Evolutionary conservation across 2,113 vertebrate species (phyloP).

Genomic region (Hippopotamus amphibius): DNA sequence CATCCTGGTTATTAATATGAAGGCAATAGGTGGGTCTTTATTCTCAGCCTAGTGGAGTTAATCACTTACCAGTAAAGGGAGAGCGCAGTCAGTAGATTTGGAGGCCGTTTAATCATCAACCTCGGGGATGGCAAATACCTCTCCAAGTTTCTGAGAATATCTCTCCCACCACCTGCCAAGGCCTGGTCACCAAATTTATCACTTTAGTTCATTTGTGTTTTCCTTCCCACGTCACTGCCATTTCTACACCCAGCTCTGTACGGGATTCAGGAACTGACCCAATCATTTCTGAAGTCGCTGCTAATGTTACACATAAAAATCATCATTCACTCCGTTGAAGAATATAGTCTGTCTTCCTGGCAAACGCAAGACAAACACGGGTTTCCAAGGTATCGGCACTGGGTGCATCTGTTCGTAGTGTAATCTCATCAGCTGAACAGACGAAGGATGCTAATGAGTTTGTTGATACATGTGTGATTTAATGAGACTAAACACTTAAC

Average conservation of each 20-base stretch:
- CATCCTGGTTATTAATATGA: not conserved
- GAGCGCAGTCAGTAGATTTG: not conserved
- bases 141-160: conserved; percentile 8
- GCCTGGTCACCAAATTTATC: not conserved
- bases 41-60: not conserved
- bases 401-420: not conserved
- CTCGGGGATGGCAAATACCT: not conserved
- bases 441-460: conserved; percentile 54
- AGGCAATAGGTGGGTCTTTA: not conserved
- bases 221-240: not conserved
- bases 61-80: conserved; percentile 26
- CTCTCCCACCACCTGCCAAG: not conserved
- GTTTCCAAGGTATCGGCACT: not conserved
- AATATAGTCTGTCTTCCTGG: not conserved
- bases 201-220: conserved; percentile 43
- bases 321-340: not conserved
- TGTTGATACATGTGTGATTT: conserved; percentile 62
- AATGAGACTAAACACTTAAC: conserved; percentile 59
- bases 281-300: not conserved
- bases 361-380: not conserved
- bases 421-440: conserved; percentile 33
- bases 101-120: conserved; percentile 47
- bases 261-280: not conserved
- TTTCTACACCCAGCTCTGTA: not conserved
- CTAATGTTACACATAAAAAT: not conserved